These are phyloP conservation scores for Caloenas nicobarica DNA, from an alignment of 2,113 vertebrate genomes.

Conservation along the genomic window DNA sequence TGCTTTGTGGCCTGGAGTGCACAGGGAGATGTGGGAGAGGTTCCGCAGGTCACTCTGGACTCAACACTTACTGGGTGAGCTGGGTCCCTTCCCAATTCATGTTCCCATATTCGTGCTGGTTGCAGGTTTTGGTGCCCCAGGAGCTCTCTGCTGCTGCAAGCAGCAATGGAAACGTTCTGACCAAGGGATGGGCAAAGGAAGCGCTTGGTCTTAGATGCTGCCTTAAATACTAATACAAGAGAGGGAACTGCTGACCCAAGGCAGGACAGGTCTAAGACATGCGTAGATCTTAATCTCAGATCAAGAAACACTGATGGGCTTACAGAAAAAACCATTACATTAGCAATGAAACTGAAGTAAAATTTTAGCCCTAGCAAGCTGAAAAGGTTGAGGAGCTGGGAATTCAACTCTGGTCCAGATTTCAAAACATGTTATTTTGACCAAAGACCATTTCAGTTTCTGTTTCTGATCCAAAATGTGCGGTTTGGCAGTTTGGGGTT, in stretches of 20 bases:
- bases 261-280: not conserved
- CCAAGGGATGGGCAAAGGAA: not conserved
- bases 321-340: not conserved
- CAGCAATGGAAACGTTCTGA: not conserved
- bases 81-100: not conserved
- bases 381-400: not conserved
- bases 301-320: not conserved
- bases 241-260: not conserved
- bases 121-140: not conserved
- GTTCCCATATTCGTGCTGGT: not conserved
- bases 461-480: not conserved
- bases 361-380: not conserved
- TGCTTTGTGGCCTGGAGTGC: not conserved
- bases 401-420: constrained; percentile 1
- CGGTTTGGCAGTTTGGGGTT: not conserved
- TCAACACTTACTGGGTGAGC: not conserved
- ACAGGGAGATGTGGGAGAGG: not conserved
- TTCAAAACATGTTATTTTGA: not conserved
- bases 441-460: constrained; percentile 4
- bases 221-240: not conserved
- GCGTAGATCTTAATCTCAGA: not conserved
- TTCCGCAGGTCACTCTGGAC: not conserved
- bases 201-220: not conserved
- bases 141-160: not conserved
- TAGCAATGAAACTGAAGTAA: not conserved